These are phyloP conservation scores for Ranitomeya variabilis DNA, from an alignment of 2,113 vertebrate species.

Conservation along the genomic window DNA sequence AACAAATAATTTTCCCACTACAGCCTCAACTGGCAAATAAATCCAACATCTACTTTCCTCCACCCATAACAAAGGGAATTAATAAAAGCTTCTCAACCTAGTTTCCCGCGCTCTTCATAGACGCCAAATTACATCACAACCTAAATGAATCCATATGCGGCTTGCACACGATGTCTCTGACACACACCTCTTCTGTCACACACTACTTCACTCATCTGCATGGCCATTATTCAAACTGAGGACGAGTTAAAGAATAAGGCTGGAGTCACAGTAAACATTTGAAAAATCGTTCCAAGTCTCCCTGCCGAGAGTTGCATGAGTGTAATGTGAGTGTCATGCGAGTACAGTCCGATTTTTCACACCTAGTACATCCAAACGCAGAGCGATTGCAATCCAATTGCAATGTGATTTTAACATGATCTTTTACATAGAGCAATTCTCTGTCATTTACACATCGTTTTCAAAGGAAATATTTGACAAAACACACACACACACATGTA, in stretches of 20 bases:
- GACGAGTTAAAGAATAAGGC: not conserved
- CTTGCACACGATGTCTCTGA: not conserved
- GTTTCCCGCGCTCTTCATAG: slow-evolving; percentile 7
- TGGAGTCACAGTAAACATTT: too few species aligned
- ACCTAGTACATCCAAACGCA: too few species aligned
- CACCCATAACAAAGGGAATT: slow-evolving; percentile 43
- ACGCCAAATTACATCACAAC: slow-evolving; percentile 36
- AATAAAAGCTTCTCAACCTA: slow-evolving; percentile 7
- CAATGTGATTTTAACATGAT: too few species aligned
- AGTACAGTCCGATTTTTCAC: too few species aligned
- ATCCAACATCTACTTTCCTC: not conserved
- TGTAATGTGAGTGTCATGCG: too few species aligned
- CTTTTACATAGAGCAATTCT: too few species aligned
- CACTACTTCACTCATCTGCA: not conserved
- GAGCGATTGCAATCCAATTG: too few species aligned
- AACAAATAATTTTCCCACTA: not conserved
- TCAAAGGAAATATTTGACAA: too few species aligned
- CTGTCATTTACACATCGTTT: too few species aligned
- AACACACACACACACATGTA: too few species aligned
- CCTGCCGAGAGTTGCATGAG: too few species aligned
- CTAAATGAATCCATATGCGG: slow-evolving; percentile 44
- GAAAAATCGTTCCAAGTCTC: too few species aligned
- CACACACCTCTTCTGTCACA: not conserved
- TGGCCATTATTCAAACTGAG: not conserved
- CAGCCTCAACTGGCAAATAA: slow-evolving; percentile 9